A percentile compares a stretch with the other conserved stretches of the same genome.
These are phyloP conservation scores for Bugula neritina DNA, from an alignment of 2,888 invertebrate genomes.

Conservation along the genomic window DNA sequence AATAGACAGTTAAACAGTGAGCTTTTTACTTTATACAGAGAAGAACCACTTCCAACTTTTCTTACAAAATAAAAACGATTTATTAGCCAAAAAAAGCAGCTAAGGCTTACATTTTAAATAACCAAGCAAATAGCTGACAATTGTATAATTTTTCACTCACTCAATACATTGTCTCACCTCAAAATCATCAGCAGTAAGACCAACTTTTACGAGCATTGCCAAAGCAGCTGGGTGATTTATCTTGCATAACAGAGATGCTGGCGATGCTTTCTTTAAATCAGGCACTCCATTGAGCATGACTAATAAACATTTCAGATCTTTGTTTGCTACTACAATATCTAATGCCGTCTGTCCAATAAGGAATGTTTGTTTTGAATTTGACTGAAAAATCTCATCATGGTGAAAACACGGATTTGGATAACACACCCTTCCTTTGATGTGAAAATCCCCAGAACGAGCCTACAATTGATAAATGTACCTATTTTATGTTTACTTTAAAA, in stretches of 20 bases:
- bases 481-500: too few species aligned
- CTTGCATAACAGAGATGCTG: not conserved
- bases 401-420: conserved; percentile 22
- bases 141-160: too few species aligned
- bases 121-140: too few species aligned
- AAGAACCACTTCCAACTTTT: too few species aligned
- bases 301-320: not conserved
- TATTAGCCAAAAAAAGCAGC: too few species aligned
- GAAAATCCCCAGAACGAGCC: conserved; percentile 11
- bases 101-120: too few species aligned
- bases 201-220: not conserved
- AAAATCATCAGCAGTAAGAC: not conserved
- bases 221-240: conserved; percentile 3
- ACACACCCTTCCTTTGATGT: conserved; percentile 10
- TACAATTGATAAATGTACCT: not conserved
- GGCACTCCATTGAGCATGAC: not conserved
- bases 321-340: not conserved
- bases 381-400: not conserved
- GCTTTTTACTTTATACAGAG: too few species aligned
- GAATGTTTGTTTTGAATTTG: not conserved
- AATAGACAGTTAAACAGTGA: too few species aligned
- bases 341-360: not conserved
- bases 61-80: too few species aligned
- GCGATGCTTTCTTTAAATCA: not conserved
- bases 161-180: not conserved